Evolutionary conservation across 1,140 invertebrate genomes (phyloP).

Genomic region (Drosophila biarmipes): DNA sequence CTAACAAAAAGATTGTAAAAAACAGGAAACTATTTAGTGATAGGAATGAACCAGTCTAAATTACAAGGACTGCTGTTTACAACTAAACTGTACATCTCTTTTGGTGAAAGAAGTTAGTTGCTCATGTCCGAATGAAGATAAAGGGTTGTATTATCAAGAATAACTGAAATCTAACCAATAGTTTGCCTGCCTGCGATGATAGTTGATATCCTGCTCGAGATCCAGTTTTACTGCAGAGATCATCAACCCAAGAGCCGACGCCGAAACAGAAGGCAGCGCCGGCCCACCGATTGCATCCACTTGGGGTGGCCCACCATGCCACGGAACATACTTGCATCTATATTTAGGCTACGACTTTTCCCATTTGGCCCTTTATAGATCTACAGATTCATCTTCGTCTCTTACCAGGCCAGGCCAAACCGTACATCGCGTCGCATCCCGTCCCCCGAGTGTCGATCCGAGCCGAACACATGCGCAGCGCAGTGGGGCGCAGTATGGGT

Average conservation of each 20-base stretch:
- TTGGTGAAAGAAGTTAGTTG: too few species aligned
- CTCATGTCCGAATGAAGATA: too few species aligned
- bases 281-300: constrained; percentile 29
- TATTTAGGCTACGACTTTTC: constrained; percentile 78
- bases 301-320: constrained; percentile 51
- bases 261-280: constrained; percentile 18
- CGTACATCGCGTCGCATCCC: constrained; percentile 5
- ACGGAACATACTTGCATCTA: constrained; percentile 59
- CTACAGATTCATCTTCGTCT: constrained; percentile 10
- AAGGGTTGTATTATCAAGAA: too few species aligned
- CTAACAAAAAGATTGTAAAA: too few species aligned
- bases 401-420: not conserved
- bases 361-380: constrained; percentile 65
- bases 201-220: constrained; percentile 1
- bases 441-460: not conserved
- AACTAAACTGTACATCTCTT: too few species aligned
- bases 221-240: constrained; percentile 16
- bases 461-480: not conserved
- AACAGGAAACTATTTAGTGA: too few species aligned
- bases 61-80: too few species aligned
- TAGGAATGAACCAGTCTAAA: too few species aligned
- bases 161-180: not conserved
- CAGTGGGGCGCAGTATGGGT: not conserved
- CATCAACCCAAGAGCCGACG: constrained; percentile 34
- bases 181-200: too few species aligned